Percentiles rank a stretch among this genome's conserved stretches.
Conservation (phyloP, 2,888 invertebrate species). For the Chouioia cunea region DNA sequence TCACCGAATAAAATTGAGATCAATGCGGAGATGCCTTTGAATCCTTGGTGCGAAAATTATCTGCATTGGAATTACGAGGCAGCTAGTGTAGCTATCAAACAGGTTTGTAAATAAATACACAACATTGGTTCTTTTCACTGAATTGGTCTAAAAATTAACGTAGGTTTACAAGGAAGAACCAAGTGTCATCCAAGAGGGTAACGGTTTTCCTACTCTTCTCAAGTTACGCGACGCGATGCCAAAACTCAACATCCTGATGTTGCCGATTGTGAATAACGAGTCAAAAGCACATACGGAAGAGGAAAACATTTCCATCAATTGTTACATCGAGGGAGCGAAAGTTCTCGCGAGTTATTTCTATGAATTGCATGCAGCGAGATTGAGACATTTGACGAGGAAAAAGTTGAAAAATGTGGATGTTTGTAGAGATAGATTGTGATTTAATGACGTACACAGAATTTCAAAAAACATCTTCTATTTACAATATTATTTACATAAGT, state of each 20-base stretch:
- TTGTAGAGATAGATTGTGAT: slow-evolving; percentile 18
- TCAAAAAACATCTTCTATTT: slow-evolving; percentile 36
- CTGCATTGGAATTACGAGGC: slow-evolving; percentile 65
- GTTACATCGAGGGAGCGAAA: slow-evolving; percentile 69
- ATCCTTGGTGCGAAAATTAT: slow-evolving; percentile 68
- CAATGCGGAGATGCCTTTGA: slow-evolving; percentile 37
- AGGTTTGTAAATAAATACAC: slow-evolving; percentile 57
- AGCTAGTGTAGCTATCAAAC: slow-evolving; percentile 67
- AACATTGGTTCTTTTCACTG: neutral
- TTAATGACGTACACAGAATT: neutral
- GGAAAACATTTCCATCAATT: slow-evolving; percentile 66
- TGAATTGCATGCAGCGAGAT: slow-evolving; percentile 53
- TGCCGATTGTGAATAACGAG: slow-evolving; percentile 65
- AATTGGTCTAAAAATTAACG: slow-evolving; percentile 32
- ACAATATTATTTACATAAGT: slow-evolving; percentile 30
- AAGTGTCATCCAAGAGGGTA: slow-evolving; percentile 68
- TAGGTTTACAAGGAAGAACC: slow-evolving; percentile 69
- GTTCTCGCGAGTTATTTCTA: slow-evolving; percentile 68
- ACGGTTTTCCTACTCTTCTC: slow-evolving; percentile 63
- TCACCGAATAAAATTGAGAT: slow-evolving; percentile 51
- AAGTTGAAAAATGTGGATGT: neutral
- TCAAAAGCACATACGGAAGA: slow-evolving; percentile 63
- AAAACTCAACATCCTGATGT: slow-evolving; percentile 63
- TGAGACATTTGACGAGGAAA: neutral
- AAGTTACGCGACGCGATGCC: slow-evolving; percentile 65